Percentiles rank a stretch among this genome's conserved stretches.
These are phyloP conservation scores for Otis tarda DNA, from an alignment of 2,113 vertebrate species.

Conservation along the genomic window DNA sequence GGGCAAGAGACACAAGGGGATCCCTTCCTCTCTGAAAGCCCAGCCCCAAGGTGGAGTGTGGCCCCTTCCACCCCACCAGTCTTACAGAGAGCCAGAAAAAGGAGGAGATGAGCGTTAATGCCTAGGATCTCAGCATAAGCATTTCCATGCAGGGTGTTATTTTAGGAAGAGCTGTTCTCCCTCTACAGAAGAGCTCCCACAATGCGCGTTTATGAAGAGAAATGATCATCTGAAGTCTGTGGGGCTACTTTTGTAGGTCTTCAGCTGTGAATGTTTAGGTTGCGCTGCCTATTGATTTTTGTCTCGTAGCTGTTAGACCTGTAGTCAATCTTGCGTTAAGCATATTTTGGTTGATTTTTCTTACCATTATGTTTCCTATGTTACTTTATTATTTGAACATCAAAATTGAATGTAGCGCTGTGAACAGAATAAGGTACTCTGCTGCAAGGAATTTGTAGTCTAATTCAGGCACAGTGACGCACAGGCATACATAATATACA, in stretches of 20 bases:
- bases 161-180: constrained; percentile 29
- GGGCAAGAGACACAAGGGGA: rapidly evolving
- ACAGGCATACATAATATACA: constrained; percentile 38
- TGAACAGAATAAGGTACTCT: constrained; percentile 46
- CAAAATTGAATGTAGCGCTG: neutral
- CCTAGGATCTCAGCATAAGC: neutral
- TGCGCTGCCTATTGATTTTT: neutral
- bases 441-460: neutral
- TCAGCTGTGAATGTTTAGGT: neutral
- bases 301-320: neutral
- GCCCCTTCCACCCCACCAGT: neutral
- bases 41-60: rapidly evolving
- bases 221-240: neutral
- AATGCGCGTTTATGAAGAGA: neutral
- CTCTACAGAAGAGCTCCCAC: neutral
- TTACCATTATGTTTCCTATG: neutral
- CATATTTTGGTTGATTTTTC: neutral
- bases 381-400: constrained; percentile 9
- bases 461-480: constrained; percentile 40
- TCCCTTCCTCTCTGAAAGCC: neutral
- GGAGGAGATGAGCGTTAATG: neutral
- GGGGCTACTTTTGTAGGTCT: neutral
- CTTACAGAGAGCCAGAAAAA: neutral
- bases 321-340: neutral
- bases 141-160: neutral